These are phyloP conservation scores for Prosopocoilus inquinatus DNA, from an alignment of 2,888 invertebrate genomes.

Conservation along the genomic window DNA sequence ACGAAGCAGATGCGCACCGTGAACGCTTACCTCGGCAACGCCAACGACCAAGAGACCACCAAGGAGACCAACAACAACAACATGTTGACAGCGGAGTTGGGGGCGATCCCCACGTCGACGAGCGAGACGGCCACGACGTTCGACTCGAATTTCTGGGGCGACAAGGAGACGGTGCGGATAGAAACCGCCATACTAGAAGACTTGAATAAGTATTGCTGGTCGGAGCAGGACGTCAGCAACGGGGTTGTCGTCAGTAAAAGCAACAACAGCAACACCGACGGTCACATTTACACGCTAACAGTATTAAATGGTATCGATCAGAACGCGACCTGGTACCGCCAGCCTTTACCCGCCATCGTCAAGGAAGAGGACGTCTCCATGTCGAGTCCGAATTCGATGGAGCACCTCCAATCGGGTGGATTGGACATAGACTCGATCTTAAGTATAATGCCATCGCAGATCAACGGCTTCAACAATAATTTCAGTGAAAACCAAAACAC, in stretches of 20 bases:
- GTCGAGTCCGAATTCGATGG: slow-evolving; percentile 60
- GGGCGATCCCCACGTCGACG: slow-evolving; percentile 49
- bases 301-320: slow-evolving; percentile 75
- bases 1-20: slow-evolving; percentile 68
- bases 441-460: slow-evolving; percentile 65
- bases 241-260: slow-evolving; percentile 52
- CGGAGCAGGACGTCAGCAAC: slow-evolving; percentile 55
- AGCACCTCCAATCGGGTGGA: slow-evolving; percentile 57
- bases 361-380: slow-evolving; percentile 65
- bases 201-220: slow-evolving; percentile 83
- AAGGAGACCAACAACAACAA: slow-evolving; percentile 61
- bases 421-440: slow-evolving; percentile 79
- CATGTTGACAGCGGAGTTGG: slow-evolving; percentile 41
- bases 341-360: slow-evolving; percentile 62
- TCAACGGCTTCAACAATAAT: slow-evolving; percentile 61
- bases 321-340: slow-evolving; percentile 53
- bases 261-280: slow-evolving; percentile 65
- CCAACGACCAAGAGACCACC: slow-evolving; percentile 51
- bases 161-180: slow-evolving; percentile 70
- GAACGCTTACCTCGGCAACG: slow-evolving; percentile 64
- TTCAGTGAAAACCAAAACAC: slow-evolving; percentile 59
- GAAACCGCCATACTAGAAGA: slow-evolving; percentile 79
- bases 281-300: slow-evolving; percentile 81
- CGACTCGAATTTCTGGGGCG: slow-evolving; percentile 62
- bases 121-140: slow-evolving; percentile 49